Conservation (phyloP, 2,797 vertebrate genomes). For the Cyclopterus lumpus region DNA sequence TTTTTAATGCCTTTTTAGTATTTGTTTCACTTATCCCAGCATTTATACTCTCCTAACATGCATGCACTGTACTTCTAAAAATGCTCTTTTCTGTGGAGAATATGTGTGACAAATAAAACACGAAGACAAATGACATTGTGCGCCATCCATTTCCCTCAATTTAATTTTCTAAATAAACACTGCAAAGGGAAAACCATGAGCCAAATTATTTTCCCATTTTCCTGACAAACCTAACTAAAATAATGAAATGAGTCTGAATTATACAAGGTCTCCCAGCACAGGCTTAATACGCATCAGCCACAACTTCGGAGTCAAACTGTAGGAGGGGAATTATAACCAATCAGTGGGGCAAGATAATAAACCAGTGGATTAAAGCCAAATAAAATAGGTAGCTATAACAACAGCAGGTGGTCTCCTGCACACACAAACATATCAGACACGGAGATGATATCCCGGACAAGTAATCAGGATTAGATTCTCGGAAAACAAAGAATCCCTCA, state of each 20-base stretch:
- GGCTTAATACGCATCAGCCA: constrained; percentile 33
- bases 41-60: neutral
- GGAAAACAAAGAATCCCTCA: constrained; percentile 42
- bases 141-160: neutral
- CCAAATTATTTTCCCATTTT: constrained; percentile 23
- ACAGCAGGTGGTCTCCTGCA: constrained; percentile 48
- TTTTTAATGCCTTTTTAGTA: neutral
- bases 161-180: neutral
- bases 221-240: constrained; percentile 14
- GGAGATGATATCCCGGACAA: constrained; percentile 27
- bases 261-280: constrained; percentile 34
- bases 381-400: constrained; percentile 67
- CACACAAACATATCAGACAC: constrained; percentile 20
- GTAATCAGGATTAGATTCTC: constrained; percentile 47
- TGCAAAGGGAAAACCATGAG: neutral
- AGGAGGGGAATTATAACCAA: constrained; percentile 62
- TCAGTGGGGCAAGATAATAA: constrained; percentile 63
- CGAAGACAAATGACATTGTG: neutral
- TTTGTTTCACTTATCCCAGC: neutral
- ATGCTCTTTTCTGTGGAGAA: neutral
- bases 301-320: constrained; percentile 47
- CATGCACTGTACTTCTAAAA: neutral
- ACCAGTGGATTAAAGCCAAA: constrained; percentile 62
- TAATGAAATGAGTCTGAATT: constrained; percentile 36
- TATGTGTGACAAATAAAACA: neutral